Evolutionary conservation across 2,797 vertebrate species (phyloP).

Genomic region (Spondyliosoma cantharus): DNA sequence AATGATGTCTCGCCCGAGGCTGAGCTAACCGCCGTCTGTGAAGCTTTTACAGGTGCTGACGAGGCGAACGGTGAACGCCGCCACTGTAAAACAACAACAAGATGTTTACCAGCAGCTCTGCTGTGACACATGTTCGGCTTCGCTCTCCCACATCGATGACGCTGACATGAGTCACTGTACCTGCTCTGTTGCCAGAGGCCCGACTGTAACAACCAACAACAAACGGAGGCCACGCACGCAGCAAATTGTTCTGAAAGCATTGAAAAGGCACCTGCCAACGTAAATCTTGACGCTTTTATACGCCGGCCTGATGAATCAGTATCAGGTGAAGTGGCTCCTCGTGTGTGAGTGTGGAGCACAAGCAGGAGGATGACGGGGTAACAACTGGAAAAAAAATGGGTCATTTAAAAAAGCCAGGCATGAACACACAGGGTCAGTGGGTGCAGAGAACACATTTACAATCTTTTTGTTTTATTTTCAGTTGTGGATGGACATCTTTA

Average conservation of each 20-base stretch:
- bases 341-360: background rate
- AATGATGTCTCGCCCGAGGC: conserved; percentile 32
- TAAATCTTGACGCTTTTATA: background rate
- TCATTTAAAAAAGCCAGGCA: background rate
- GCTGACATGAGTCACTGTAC: background rate
- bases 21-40: conserved; percentile 17
- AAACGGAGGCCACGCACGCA: background rate
- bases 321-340: background rate
- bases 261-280: background rate
- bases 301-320: background rate
- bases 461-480: background rate
- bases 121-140: background rate
- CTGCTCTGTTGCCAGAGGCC: background rate
- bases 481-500: background rate
- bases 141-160: background rate
- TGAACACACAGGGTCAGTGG: background rate
- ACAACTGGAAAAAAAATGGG: background rate
- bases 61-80: conserved; percentile 7
- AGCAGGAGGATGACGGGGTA: too few relatives aligned
- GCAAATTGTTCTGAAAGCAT: background rate
- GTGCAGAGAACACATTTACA: conserved; percentile 6
- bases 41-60: conserved; percentile 38
- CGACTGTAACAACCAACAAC: background rate
- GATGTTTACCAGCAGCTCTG: background rate
- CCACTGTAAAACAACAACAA: background rate